Evolutionary conservation across 2,888 invertebrate genomes (phyloP).

Genomic region (Andrena praecox): DNA sequence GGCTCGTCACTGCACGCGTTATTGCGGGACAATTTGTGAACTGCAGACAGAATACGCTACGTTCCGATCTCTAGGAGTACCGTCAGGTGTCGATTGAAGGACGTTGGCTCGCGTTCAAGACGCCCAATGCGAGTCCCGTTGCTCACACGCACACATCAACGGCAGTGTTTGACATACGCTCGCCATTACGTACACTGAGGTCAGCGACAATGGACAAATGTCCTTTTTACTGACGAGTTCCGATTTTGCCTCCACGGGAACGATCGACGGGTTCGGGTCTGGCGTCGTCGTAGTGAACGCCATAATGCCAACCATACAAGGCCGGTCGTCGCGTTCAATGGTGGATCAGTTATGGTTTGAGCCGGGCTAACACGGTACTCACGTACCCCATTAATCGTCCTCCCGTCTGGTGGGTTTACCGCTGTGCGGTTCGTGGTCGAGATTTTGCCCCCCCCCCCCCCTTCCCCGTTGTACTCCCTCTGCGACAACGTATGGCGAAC

Average conservation of each 20-base stretch:
- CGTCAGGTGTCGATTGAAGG: too few species aligned
- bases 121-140: too few species aligned
- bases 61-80: too few species aligned
- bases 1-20: too few species aligned
- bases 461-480: too few species aligned
- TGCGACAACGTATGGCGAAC: too few species aligned
- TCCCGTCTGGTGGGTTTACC: neutral
- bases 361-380: neutral
- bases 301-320: neutral
- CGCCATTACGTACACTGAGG: neutral
- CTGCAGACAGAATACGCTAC: too few species aligned
- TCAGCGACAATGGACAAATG: conserved; percentile 1
- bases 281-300: conserved; percentile 4
- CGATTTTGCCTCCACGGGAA: neutral
- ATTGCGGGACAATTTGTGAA: too few species aligned
- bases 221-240: conserved; percentile 8
- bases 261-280: neutral
- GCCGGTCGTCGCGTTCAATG: neutral
- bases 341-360: neutral
- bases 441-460: too few species aligned
- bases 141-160: too few species aligned
- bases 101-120: too few species aligned
- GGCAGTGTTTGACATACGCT: neutral
- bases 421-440: too few species aligned
- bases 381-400: neutral